Percentiles rank a stretch among this genome's conserved stretches.
These are phyloP conservation scores for Aplysia californica DNA, from an alignment of 1,140 invertebrate genomes.

Conservation along the genomic window DNA sequence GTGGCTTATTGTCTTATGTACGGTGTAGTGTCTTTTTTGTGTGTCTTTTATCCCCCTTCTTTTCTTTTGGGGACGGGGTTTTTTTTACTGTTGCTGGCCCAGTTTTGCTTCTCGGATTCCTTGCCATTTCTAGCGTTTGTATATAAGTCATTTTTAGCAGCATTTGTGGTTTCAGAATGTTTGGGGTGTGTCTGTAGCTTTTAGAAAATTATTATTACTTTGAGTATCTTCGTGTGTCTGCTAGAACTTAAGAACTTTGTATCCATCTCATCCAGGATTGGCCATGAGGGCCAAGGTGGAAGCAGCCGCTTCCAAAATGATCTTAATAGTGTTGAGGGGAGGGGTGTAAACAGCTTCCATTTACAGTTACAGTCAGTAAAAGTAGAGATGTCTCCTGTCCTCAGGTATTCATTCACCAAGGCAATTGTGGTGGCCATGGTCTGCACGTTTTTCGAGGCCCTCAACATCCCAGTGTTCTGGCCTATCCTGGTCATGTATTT, in stretches of 20 bases:
- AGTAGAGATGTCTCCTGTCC: neutral
- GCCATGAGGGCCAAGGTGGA: neutral
- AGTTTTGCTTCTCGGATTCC: too few relatives aligned
- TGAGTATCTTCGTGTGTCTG: neutral
- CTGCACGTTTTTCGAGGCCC: constrained; percentile 97
- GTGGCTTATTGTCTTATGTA: too few relatives aligned
- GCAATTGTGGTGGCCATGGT: constrained; percentile 91
- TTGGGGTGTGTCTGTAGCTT: too few relatives aligned
- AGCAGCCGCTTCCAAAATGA: too few relatives aligned
- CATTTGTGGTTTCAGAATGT: too few relatives aligned
- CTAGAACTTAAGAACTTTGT: neutral
- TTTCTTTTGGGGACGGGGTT: too few relatives aligned
- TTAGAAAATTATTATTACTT: too few relatives aligned
- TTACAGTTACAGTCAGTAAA: neutral
- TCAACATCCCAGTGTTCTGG: constrained; percentile 99
- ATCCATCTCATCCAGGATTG: neutral
- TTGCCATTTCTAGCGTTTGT: too few relatives aligned
- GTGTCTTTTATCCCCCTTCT: too few relatives aligned
- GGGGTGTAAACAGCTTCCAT: neutral
- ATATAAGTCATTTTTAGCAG: too few relatives aligned
- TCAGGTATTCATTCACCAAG: constrained; percentile 89
- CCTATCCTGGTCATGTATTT: constrained; percentile 99
- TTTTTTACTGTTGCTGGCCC: too few relatives aligned
- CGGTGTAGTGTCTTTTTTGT: too few relatives aligned
- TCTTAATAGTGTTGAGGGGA: neutral